Evolutionary conservation across 2,888 invertebrate genomes (phyloP).

Genomic region (Lepidocyrtoides sp.): DNA sequence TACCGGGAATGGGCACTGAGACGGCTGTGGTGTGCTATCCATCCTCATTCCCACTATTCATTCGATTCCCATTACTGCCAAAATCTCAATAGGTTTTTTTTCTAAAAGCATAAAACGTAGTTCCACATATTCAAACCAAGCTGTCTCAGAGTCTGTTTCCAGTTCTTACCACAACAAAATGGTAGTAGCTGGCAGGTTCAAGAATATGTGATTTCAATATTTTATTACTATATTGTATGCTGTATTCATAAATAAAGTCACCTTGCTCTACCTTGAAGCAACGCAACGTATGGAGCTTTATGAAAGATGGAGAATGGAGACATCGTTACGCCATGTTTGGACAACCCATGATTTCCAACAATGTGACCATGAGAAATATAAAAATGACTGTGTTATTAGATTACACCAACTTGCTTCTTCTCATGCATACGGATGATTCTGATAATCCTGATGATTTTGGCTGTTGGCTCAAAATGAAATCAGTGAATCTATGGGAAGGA

Average conservation of each 20-base stretch:
- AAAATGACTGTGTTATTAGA: background rate
- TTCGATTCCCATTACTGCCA: background rate
- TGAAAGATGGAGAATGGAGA: background rate
- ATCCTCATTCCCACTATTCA: background rate
- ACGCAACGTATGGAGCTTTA: no score
- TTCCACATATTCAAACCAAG: no score
- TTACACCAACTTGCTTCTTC: background rate
- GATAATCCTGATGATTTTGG: background rate
- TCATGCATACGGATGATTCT: background rate
- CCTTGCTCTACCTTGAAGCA: slow-evolving; percentile 9
- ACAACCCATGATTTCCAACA: background rate
- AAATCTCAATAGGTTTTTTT: background rate
- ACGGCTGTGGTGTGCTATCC: background rate
- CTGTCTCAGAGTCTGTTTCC: background rate
- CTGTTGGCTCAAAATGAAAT: background rate
- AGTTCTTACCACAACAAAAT: background rate
- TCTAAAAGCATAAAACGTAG: background rate
- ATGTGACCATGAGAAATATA: background rate
- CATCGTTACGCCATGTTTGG: background rate
- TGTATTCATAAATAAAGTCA: slow-evolving; percentile 35
- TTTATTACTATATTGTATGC: background rate
- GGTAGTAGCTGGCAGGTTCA: background rate
- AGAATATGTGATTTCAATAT: slow-evolving; percentile 36
- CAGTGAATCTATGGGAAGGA: background rate
- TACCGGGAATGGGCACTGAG: background rate